Percentiles rank a stretch among this genome's conserved stretches.
phyloP scores from a whole-genome alignment of 1,140 invertebrate species.

The Berghia stephanieae region DNA sequence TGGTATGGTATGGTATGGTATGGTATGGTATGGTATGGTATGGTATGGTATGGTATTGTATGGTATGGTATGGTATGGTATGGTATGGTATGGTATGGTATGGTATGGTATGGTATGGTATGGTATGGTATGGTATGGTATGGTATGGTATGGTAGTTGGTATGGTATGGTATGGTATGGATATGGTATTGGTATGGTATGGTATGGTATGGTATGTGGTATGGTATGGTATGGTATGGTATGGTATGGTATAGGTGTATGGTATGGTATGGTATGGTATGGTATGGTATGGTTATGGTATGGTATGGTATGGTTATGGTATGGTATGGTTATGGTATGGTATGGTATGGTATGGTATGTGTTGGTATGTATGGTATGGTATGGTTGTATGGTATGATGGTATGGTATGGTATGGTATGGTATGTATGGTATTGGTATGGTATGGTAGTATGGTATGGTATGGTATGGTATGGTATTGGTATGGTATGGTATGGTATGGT shows the following conservation, averaged over 20 bases:
- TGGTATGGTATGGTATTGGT: no score
- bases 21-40: conserved; percentile 12
- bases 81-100: conserved; percentile 12
- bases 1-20: conserved; percentile 16
- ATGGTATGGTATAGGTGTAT: no score
- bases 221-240: no score
- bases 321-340: conserved; percentile 42
- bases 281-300: conserved; percentile 41
- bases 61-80: conserved; percentile 35
- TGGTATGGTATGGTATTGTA: conserved; percentile 14
- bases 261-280: conserved; percentile 39
- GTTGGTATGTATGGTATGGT: conserved; percentile 42
- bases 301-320: conserved; percentile 38
- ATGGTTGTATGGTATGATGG: conserved; percentile 40
- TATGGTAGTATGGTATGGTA: conserved; percentile 42
- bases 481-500: conserved; percentile 47
- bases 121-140: background rate
- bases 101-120: conserved; percentile 1
- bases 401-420: conserved; percentile 42
- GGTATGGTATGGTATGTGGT: background rate
- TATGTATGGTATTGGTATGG: conserved; percentile 40
- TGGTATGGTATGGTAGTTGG: background rate
- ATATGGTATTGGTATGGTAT: conserved; percentile 16
- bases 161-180: background rate
- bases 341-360: conserved; percentile 41